Percentiles rank a stretch among this genome's conserved stretches.
Evolutionary conservation across 2,113 vertebrate genomes (phyloP).

Genomic region (Dicaeum eximium): DNA sequence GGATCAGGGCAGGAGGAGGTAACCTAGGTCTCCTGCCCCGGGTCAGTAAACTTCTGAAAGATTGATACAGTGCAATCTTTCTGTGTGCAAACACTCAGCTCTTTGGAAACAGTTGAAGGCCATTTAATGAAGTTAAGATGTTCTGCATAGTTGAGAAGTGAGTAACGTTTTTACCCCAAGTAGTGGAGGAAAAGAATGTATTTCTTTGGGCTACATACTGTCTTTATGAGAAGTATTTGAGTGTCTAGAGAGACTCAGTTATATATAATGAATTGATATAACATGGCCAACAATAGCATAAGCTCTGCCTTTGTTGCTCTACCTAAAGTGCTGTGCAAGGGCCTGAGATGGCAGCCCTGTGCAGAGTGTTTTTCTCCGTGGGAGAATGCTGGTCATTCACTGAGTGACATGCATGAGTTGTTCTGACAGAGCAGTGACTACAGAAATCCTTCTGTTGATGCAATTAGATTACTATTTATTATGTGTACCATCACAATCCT

Average conservation of each 20-base stretch:
- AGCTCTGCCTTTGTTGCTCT: conserved; percentile 39
- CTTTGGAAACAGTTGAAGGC: background rate
- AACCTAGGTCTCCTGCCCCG: background rate
- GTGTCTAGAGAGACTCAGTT: background rate
- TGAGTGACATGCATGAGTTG: background rate
- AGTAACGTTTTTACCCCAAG: background rate
- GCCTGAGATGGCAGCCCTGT: background rate
- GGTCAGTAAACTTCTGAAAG: background rate
- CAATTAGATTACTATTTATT: conserved; percentile 41
- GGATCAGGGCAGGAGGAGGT: background rate
- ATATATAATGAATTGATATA: background rate
- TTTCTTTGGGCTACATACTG: background rate
- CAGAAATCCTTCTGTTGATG: background rate
- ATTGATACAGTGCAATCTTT: background rate
- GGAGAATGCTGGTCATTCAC: background rate
- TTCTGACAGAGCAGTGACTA: background rate
- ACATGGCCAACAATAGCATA: conserved; percentile 42
- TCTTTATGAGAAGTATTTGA: background rate
- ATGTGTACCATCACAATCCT: conserved; percentile 55
- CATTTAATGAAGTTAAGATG: background rate
- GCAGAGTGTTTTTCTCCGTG: background rate
- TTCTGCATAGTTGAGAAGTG: background rate
- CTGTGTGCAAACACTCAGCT: background rate
- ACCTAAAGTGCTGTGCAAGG: background rate
- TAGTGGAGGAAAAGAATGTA: background rate